These are phyloP conservation scores for Sphaeridia pumilis DNA, from an alignment of 2,888 invertebrate species.

Conservation along the genomic window DNA sequence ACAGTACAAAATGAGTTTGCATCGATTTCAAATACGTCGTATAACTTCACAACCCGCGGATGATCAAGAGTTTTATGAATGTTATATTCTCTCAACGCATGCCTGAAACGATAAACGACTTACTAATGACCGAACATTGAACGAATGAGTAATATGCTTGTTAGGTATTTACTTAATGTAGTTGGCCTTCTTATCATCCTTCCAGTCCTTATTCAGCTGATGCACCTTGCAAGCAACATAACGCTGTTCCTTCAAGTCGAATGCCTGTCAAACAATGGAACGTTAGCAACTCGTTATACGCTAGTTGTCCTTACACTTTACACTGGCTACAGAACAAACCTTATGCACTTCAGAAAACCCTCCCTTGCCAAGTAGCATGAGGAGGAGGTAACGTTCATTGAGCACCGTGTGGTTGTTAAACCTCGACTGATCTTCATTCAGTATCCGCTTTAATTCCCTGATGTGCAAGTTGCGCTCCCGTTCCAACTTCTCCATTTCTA, in stretches of 20 bases:
- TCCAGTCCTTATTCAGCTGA: conserved; percentile 99
- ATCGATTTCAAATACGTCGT: conserved; percentile 99
- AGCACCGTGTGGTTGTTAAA: conserved; percentile 98
- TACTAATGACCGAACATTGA: background rate
- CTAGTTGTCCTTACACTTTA: too few species aligned
- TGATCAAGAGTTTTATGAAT: conserved; percentile 99
- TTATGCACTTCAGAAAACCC: conserved; percentile 94
- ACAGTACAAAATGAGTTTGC: conserved; percentile 99
- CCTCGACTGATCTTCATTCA: conserved; percentile 92
- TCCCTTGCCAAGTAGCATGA: conserved; percentile 95
- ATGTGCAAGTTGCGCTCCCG: conserved; percentile 96
- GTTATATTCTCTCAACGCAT: conserved; percentile 98
- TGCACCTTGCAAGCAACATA: conserved; percentile 99
- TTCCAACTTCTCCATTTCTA: conserved; percentile 98
- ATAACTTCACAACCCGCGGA: conserved; percentile 95
- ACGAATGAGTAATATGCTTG: background rate
- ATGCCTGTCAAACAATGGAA: conserved; percentile 71
- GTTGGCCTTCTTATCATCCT: conserved; percentile 99
- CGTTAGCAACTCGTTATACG: too few species aligned
- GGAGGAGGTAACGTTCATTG: conserved; percentile 87
- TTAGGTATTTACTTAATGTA: conserved; percentile 89
- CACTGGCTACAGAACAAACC: conserved; percentile 41
- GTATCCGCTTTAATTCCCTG: conserved; percentile 95
- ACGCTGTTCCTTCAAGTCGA: conserved; percentile 96
- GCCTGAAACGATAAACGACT: conserved; percentile 55